Evolutionary conservation across 1,140 invertebrate genomes (phyloP), one percentile per base, ranked within the genome.

Genomic region (Piezodorus guildinii): DNA sequence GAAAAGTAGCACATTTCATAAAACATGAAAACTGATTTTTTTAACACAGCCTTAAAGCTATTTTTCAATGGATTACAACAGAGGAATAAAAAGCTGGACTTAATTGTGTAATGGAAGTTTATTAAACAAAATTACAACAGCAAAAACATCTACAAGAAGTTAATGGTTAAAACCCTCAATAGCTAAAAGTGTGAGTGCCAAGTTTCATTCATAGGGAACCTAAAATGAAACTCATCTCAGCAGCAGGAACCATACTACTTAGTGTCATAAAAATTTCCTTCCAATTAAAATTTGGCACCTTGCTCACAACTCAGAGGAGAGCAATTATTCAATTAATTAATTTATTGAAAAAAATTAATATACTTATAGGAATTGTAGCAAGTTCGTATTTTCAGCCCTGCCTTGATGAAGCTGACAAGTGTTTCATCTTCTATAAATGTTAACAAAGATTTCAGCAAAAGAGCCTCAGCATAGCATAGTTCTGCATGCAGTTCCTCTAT

Each of bases 381-480:
- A 56, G 86, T 85, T 69, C 92, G 83, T 68, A 98, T 94, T 78
- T 94, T 94, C 44, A 97, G 77, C 65, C 92, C 92, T 65, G 93
- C 94, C 72, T 90, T 92, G 23, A 98, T 85, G 71, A 98, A 91
- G 73, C 90, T 94, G 16, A 93, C 82, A 46, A 98, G 77, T 69
- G 90, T 95, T 74, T 98, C 95, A 73, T 97, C 94, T 71, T 96
- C 92, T 70, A 96, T 85, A 73, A 96, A 94, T 14, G 89, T 91
- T 45, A 98, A 79, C 71, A 96, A 80, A 2, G 95, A 89, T 70
- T 90, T 85, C 21, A 96, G 77, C 27, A 98, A 76, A 10, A 96
- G 77, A 44, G 87, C 85, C 75, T 98, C 94, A 16, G 94, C 94
- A 76, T 94, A 92, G 72, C 91, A 94, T 25, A 98, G 74, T 74